These are phyloP conservation scores for Diadophis punctatus DNA, from an alignment of 2,113 vertebrate species.

Conservation along the genomic window DNA sequence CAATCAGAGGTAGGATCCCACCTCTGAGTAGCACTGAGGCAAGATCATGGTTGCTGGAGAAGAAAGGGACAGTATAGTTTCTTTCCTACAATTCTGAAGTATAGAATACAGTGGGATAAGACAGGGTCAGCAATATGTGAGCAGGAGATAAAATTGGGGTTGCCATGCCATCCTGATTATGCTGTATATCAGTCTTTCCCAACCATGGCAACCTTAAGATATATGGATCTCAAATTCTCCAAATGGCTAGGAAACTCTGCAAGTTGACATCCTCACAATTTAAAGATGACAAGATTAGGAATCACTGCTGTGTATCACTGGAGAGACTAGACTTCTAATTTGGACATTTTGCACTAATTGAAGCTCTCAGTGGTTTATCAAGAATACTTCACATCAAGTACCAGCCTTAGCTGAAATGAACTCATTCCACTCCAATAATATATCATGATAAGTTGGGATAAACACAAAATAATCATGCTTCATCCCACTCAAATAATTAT, in stretches of 20 bases:
- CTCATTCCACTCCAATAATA: background rate
- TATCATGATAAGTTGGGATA: background rate
- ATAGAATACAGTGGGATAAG: background rate
- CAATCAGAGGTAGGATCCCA: too few relatives aligned
- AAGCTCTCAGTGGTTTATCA: background rate
- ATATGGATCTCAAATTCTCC: background rate
- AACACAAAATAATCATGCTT: background rate
- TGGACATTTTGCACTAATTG: background rate
- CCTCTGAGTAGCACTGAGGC: too few relatives aligned
- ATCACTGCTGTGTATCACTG: background rate
- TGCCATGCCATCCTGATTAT: background rate
- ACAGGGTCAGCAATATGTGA: background rate
- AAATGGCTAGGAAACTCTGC: background rate
- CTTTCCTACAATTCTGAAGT: background rate
- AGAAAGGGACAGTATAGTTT: background rate
- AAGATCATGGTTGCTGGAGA: background rate
- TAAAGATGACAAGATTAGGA: background rate
- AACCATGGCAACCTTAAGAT: background rate
- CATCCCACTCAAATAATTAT: background rate
- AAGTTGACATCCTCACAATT: background rate
- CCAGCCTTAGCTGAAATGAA: background rate
- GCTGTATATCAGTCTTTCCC: background rate
- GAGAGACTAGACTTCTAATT: background rate
- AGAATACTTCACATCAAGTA: background rate
- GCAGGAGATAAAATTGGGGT: background rate